Base-by-base conservation (phyloP, 2,113 vertebrate genomes). In the Pseudorhombus dupliciocellatus region DNA sequence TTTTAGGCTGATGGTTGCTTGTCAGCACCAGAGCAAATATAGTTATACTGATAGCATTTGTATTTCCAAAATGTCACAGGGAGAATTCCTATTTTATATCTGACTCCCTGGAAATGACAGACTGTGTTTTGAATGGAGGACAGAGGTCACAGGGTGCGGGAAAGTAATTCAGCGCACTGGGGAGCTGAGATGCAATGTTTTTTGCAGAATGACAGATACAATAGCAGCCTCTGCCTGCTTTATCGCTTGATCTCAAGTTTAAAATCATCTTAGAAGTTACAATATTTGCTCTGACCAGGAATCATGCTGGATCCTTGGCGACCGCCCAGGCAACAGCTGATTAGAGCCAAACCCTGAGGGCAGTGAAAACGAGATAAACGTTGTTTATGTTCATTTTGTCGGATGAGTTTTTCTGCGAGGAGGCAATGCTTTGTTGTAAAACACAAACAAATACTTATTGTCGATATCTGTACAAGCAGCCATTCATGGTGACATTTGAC, bases 1-100 rank as follows among this genome's bases (percentile, higher is more conserved):
- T 81, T 84, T 85, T 56, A 58, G 70, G 72, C 62, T 37, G 65
- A 70, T 2, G 37, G 59, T 20, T 77, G 18, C 18, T 58, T 65
- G 75, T 78, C 57, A 80, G 77, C 48, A 70, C 30, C 50, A 34
- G 4, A 0, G 66, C 72, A 70, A 81, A 77, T 70, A 69, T 69
- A 65, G 65, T 25, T 7, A 7, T 21, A 44, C n/a, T n/a, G 34
- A 37, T 37, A 34, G 8, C 2, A 31, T 4, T 65, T 37, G 46
- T 42, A 10, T 70, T 65, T 73, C 51, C 15, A 48, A 70, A 63
- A 70, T 63, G 75, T 76, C 51, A 65, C 7, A 20, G n/a, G 1
- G 44, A 55, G 55, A 50, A 64, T 44, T 63, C 10, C 28, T 56
- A 34, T 60, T 77, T 62, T 57, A 40, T 42, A n/a, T 48, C 46